Percentiles rank a stretch among this genome's conserved stretches.
phyloP scores from a whole-genome alignment of 2,797 vertebrate species.

The Oreochromis grahami region DNA sequence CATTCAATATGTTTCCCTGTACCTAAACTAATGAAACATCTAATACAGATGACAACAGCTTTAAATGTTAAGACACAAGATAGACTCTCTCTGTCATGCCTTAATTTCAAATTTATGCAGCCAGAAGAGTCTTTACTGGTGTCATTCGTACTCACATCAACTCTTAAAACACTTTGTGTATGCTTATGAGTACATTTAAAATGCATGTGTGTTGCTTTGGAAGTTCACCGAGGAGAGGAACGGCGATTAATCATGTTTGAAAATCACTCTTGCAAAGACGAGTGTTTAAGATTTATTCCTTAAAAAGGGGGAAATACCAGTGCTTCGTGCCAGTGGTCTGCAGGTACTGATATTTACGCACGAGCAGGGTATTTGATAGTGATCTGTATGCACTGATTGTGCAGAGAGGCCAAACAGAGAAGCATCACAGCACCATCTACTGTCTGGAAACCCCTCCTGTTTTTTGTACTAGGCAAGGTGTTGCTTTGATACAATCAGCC shows the following conservation, averaged over 20 bases:
- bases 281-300: not conserved
- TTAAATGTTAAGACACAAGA: not conserved
- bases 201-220: not conserved
- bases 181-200: not conserved
- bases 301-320: not conserved
- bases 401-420: constrained; percentile 2
- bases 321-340: not conserved
- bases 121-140: not conserved
- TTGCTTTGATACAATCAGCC: not conserved
- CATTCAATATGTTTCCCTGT: not conserved
- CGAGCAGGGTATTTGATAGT: not conserved
- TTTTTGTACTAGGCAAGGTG: not conserved
- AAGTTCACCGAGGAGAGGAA: not conserved
- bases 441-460: constrained; percentile 15
- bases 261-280: not conserved
- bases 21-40: not conserved
- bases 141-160: not conserved
- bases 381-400: constrained; percentile 17
- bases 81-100: not conserved
- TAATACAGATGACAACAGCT: not conserved
- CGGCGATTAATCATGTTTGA: not conserved
- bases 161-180: not conserved
- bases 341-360: not conserved
- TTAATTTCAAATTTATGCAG: not conserved
- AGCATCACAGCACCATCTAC: constrained; percentile 65